These are phyloP conservation scores for Drosophila malerkotliana DNA, from an alignment of 1,140 invertebrate species.

Conservation along the genomic window DNA sequence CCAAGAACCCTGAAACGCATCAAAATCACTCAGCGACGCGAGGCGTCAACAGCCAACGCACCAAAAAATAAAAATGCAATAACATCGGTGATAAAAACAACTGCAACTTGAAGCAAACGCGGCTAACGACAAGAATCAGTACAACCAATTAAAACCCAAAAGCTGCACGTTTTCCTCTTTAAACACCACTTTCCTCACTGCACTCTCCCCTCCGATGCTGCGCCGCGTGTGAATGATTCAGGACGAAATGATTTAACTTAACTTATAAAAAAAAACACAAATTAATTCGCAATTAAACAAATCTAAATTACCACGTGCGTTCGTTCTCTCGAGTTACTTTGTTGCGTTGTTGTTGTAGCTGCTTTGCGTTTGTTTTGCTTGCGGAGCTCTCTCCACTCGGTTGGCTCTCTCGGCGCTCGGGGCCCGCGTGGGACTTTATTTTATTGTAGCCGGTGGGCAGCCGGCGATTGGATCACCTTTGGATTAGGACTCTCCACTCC, in stretches of 20 bases:
- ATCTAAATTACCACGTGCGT: conserved; percentile 48
- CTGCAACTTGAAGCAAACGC: background rate
- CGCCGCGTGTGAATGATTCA: conserved; percentile 4
- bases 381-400: background rate
- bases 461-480: conserved; percentile 5
- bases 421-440: background rate
- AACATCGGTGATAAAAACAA: background rate
- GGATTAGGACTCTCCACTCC: conserved; percentile 21
- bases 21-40: background rate
- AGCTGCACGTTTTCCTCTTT: background rate
- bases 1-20: background rate
- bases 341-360: conserved; percentile 43
- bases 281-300: conserved; percentile 33
- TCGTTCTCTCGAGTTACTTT: conserved; percentile 32
- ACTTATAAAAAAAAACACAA: conserved; percentile 54
- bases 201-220: background rate
- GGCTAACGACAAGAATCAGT: background rate
- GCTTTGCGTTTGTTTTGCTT: conserved; percentile 56
- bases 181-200: background rate
- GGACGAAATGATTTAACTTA: conserved; percentile 10
- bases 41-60: background rate
- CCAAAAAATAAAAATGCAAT: background rate
- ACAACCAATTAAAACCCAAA: background rate
- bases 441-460: conserved; percentile 1
- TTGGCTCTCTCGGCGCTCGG: background rate